phyloP scores from a whole-genome alignment of 1,140 invertebrate genomes.

The Leguminivora glycinivorella region DNA sequence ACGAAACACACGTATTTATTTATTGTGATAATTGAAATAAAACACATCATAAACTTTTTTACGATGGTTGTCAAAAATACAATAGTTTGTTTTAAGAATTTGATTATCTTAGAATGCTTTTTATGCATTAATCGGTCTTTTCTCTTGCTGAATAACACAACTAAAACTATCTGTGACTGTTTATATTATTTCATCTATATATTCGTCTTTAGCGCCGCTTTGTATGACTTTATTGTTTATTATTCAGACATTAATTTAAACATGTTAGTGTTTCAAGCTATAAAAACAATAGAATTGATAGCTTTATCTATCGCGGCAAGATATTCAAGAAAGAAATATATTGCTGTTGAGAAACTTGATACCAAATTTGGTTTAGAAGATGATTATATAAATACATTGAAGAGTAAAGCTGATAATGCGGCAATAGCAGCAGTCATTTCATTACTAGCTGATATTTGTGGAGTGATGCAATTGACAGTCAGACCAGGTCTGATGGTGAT shows the following conservation, averaged over 20 bases:
- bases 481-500: slow-evolving; percentile 35
- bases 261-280: slow-evolving; percentile 33
- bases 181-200: slow-evolving; percentile 33
- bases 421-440: slow-evolving; percentile 34
- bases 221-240: slow-evolving; percentile 21
- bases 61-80: neutral
- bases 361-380: slow-evolving; percentile 43
- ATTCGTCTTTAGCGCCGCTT: slow-evolving; percentile 10
- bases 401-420: slow-evolving; percentile 25
- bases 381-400: slow-evolving; percentile 33
- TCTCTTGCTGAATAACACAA: slow-evolving; percentile 33
- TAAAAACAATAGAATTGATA: slow-evolving; percentile 38
- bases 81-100: slow-evolving; percentile 17
- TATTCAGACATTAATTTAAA: slow-evolving; percentile 9
- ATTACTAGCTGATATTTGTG: slow-evolving; percentile 39
- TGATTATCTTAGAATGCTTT: slow-evolving; percentile 40
- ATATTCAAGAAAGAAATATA: slow-evolving; percentile 31
- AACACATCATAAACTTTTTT: neutral
- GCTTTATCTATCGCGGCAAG: slow-evolving; percentile 32
- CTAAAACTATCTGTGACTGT: slow-evolving; percentile 37
- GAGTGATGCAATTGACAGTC: slow-evolving; percentile 33
- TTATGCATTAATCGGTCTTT: slow-evolving; percentile 49
- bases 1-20: neutral
- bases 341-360: slow-evolving; percentile 41
- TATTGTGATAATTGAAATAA: neutral